Evolutionary conservation across 2,888 invertebrate genomes (phyloP).

Genomic region (Nowickia ferox): DNA sequence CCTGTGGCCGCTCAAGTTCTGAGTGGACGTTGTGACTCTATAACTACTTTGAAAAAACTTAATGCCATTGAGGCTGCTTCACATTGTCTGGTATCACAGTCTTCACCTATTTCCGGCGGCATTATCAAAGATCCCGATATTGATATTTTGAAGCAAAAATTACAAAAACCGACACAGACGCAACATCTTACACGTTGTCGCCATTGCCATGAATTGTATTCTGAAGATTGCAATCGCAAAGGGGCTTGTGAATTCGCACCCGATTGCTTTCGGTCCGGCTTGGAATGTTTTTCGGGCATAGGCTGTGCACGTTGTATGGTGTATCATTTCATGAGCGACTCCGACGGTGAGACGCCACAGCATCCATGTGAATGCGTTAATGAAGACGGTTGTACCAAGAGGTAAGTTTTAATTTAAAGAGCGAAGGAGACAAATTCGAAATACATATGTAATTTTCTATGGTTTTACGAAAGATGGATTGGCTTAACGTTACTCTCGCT

Average conservation of each 20-base stretch:
- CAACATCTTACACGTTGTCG: slow-evolving; percentile 84
- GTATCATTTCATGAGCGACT: slow-evolving; percentile 96
- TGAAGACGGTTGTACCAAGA: slow-evolving; percentile 89
- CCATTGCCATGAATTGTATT: slow-evolving; percentile 92
- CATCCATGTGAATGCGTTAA: slow-evolving; percentile 92
- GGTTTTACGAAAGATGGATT: slow-evolving; percentile 86
- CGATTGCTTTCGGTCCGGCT: slow-evolving; percentile 90
- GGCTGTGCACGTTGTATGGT: slow-evolving; percentile 94
- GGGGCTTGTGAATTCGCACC: slow-evolving; percentile 95
- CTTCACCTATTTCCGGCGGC: slow-evolving; percentile 78
- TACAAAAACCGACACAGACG: slow-evolving; percentile 61
- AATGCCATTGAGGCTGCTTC: slow-evolving; percentile 83
- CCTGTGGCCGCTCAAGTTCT: slow-evolving; percentile 82
- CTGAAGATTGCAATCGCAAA: slow-evolving; percentile 92
- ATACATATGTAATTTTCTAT: not conserved
- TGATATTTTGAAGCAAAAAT: slow-evolving; percentile 76
- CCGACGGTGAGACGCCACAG: slow-evolving; percentile 93
- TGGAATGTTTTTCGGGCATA: slow-evolving; percentile 93
- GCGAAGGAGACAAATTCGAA: not conserved
- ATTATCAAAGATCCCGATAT: slow-evolving; percentile 78
- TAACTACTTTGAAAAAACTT: slow-evolving; percentile 87
- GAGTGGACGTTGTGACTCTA: slow-evolving; percentile 84
- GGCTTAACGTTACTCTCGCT: slow-evolving; percentile 93
- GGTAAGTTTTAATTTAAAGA: slow-evolving; percentile 81
- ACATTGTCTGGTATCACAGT: slow-evolving; percentile 80